Percentiles rank a stretch among this genome's conserved stretches.
phyloP scores from a whole-genome alignment of 2,888 invertebrate genomes.

The Lymantria monacha region DNA sequence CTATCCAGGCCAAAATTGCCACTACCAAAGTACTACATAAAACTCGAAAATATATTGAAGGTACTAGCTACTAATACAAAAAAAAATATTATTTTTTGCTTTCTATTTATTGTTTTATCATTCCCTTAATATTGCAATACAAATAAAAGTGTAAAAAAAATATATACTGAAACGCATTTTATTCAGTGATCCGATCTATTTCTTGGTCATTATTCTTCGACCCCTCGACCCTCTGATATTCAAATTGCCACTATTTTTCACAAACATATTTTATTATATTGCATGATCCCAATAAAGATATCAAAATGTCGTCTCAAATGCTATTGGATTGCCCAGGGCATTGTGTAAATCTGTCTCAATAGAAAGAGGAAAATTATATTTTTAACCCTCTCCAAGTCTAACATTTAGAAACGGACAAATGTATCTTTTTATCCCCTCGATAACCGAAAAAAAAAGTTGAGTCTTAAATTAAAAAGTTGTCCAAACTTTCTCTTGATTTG shows the following conservation, averaged over 20 bases:
- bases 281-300: slow-evolving; percentile 58
- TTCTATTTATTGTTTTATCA: too few relatives aligned
- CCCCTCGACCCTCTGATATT: slow-evolving; percentile 30
- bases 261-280: slow-evolving; percentile 47
- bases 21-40: too few relatives aligned
- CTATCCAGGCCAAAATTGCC: too few relatives aligned
- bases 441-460: slow-evolving; percentile 33
- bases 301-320: slow-evolving; percentile 51
- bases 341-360: slow-evolving; percentile 61
- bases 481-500: slow-evolving; percentile 32
- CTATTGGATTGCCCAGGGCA: slow-evolving; percentile 50
- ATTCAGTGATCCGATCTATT: slow-evolving; percentile 14
- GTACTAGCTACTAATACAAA: too few relatives aligned
- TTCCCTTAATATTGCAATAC: too few relatives aligned
- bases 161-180: neutral
- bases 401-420: slow-evolving; percentile 39
- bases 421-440: slow-evolving; percentile 48
- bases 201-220: slow-evolving; percentile 28
- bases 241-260: slow-evolving; percentile 39
- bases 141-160: too few relatives aligned
- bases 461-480: slow-evolving; percentile 35
- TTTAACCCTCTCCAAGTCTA: slow-evolving; percentile 57
- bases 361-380: slow-evolving; percentile 58
- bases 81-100: too few relatives aligned
- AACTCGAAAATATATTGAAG: too few relatives aligned